Evolutionary conservation across 2,888 invertebrate species (phyloP), one percentile per base, ranked within the genome.

Genomic region (Julus scanicus): DNA sequence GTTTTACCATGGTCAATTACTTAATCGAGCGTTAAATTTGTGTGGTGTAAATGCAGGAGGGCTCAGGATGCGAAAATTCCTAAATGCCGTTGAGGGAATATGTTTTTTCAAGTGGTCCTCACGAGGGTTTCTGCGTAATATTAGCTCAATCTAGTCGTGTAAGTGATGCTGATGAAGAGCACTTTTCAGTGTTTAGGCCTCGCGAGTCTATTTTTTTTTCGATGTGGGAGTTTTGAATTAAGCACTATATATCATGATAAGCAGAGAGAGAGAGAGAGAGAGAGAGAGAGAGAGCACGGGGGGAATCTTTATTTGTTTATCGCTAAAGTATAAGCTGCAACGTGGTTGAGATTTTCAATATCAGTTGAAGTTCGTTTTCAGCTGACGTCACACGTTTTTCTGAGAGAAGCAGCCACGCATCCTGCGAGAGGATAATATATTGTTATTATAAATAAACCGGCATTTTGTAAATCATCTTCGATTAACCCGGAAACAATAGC

Each of bases 391-490:
- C 4, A n/a, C n/a, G n/a, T 63, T 63, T 63, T 5, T 17, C 63
- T 63, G 57, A 11, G 11, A 48, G 11, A 48, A 48, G 53, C 11
- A 53, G 53, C 53, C n/a, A n/a, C n/a, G n/a, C n/a, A n/a, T n/a
- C n/a, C 63, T 2, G 4, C n/a, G 8, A n/a, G n/a, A 63, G n/a
- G n/a, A 17, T n/a, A n/a, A 63, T n/a, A n/a, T n/a, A 63, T n/a
- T 63, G 63, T 63, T 63, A 63, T 63, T 63, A 63, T 63, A 63
- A 63, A 63, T 63, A 63, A 63, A 63, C 63, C 63, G 63, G 63
- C 63, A 63, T 63, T 63, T 63, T 63, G 63, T 63, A 63, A 63
- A 63, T 63, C 63, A 17, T 63, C 63, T 17, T 63, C 63, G 53
- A 11, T 17, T 53, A 29, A n/a, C 17, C n/a, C 17, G n/a, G n/a